Percentiles rank a stretch among this genome's conserved stretches.
Conservation (phyloP, 2,888 invertebrate genomes). For the Acronicta psi region DNA sequence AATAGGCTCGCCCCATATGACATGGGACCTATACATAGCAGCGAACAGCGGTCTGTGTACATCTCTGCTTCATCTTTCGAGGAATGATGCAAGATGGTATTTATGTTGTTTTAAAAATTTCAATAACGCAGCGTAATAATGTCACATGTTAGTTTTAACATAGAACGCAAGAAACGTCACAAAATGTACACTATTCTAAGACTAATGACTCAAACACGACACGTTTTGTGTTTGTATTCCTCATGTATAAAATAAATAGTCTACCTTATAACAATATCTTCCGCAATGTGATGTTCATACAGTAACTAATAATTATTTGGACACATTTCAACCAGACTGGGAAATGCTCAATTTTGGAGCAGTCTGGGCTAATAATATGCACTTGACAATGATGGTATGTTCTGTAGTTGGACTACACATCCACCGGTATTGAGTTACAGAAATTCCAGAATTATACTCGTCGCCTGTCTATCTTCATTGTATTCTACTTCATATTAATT, state of each 20-base stretch:
- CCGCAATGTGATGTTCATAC: background rate
- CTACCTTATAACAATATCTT: conserved; percentile 5
- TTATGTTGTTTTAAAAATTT: background rate
- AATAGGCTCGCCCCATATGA: too few species aligned
- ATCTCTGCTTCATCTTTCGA: too few species aligned
- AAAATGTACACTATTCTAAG: background rate
- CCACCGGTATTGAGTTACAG: too few species aligned
- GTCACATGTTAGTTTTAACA: background rate
- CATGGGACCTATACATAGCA: too few species aligned
- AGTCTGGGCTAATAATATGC: too few species aligned
- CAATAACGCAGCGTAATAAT: background rate
- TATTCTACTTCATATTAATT: conserved; percentile 19
- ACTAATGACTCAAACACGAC: conserved; percentile 27
- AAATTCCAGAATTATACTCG: background rate
- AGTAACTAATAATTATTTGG: too few species aligned
- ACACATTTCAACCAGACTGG: too few species aligned
- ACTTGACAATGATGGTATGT: too few species aligned
- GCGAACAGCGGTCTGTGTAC: too few species aligned
- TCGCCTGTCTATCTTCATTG: conserved; percentile 7
- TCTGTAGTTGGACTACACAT: too few species aligned
- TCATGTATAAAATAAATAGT: background rate
- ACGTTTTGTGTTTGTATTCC: conserved; percentile 23
- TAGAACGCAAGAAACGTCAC: background rate
- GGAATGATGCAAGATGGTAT: too few species aligned
- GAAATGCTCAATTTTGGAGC: too few species aligned